phyloP scores from a whole-genome alignment of 1,140 invertebrate species.

The Trinorchestia longiramus region DNA sequence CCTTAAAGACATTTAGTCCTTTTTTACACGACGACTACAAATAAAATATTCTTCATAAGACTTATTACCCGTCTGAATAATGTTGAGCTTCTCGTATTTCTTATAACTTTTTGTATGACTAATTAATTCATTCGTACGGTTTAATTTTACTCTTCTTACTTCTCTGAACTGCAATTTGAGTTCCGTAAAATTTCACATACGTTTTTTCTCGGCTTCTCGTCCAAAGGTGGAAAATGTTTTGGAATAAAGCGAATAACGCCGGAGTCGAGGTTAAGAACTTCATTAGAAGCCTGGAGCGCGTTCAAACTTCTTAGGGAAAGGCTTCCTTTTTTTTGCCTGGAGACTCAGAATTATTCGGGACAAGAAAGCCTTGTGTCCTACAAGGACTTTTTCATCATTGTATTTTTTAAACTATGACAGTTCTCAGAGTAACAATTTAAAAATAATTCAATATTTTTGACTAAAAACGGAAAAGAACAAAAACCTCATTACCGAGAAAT shows the following conservation, averaged over 20 bases:
- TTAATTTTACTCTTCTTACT: not conserved
- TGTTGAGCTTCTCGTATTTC: too few relatives aligned
- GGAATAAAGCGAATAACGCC: not conserved
- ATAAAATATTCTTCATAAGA: too few relatives aligned
- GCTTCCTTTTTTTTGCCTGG: not conserved
- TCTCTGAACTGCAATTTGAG: not conserved
- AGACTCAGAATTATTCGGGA: not conserved
- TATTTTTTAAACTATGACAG: not conserved
- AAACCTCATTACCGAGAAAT: not conserved
- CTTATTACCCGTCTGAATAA: too few relatives aligned
- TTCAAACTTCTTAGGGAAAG: not conserved
- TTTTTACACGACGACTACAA: too few relatives aligned
- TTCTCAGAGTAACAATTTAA: not conserved
- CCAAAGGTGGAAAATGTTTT: not conserved
- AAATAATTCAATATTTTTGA: not conserved
- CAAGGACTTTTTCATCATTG: not conserved
- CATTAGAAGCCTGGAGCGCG: not conserved
- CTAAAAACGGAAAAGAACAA: not conserved
- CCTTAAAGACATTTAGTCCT: too few relatives aligned
- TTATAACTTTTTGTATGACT: too few relatives aligned
- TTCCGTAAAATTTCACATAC: not conserved
- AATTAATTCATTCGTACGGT: not conserved
- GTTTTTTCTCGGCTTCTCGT: not conserved
- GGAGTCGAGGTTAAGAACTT: not conserved
- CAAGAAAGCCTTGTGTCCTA: not conserved